phyloP scores from a whole-genome alignment of 2,113 vertebrate genomes.

The Phycodurus eques region DNA sequence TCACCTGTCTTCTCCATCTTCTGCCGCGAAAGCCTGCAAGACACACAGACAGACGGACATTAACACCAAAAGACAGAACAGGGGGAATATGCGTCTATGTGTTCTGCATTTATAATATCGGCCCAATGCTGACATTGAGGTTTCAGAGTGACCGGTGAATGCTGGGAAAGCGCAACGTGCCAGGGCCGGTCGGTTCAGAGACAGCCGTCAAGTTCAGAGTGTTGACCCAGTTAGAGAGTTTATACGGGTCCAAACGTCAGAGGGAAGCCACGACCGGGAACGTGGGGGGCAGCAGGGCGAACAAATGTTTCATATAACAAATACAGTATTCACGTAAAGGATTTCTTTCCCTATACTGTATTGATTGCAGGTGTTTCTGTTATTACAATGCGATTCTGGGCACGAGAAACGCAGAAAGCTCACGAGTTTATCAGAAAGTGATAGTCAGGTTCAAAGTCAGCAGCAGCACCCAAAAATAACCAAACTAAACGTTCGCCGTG shows the following conservation, averaged over 20 bases:
- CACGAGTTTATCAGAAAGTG: slow-evolving; percentile 51
- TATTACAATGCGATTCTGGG: slow-evolving; percentile 54
- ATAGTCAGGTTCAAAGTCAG: slow-evolving; percentile 53
- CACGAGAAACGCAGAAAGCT: slow-evolving; percentile 22
- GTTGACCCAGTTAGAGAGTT: slow-evolving; percentile 4
- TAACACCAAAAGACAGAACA: not conserved
- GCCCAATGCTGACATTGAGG: not conserved
- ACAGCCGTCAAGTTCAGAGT: not conserved
- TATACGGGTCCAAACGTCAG: not conserved
- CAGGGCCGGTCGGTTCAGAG: not conserved
- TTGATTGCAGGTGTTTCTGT: slow-evolving; percentile 38
- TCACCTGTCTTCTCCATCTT: slow-evolving; percentile 93
- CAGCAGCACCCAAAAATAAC: slow-evolving; percentile 50
- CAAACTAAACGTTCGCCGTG: slow-evolving; percentile 14
- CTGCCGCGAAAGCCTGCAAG: slow-evolving; percentile 76
- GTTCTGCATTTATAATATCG: not conserved
- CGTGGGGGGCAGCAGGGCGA: not conserved
- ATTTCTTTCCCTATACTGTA: slow-evolving; percentile 16
- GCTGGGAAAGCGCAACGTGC: not conserved
- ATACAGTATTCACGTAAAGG: not conserved
- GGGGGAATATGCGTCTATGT: not conserved
- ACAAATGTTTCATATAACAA: not conserved
- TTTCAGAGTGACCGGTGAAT: not conserved
- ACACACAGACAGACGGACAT: slow-evolving; percentile 8
- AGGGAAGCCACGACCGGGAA: not conserved